Evolutionary conservation across 2,113 vertebrate genomes (phyloP).

Genomic region (Peromyscus californicus): DNA sequence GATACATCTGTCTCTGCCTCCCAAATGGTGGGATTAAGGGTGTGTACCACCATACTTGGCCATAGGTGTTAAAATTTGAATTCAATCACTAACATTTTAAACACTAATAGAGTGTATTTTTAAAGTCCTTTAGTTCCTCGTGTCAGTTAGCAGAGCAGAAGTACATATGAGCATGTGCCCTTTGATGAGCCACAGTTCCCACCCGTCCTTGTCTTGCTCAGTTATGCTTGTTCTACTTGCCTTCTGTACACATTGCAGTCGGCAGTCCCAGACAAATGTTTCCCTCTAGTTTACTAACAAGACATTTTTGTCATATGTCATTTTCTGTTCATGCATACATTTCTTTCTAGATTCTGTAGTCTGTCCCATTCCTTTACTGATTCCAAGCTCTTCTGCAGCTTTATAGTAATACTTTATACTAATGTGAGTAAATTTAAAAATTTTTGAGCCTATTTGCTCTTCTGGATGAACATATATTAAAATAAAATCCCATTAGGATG

Average conservation of each 20-base stretch:
- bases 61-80: neutral
- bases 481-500: slow-evolving; percentile 36
- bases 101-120: slow-evolving; percentile 21
- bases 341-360: slow-evolving; percentile 23
- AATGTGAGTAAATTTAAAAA: neutral
- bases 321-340: neutral
- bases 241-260: neutral
- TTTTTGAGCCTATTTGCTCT: slow-evolving; percentile 41
- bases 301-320: neutral
- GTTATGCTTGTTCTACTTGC: neutral
- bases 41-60: neutral
- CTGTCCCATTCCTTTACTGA: neutral
- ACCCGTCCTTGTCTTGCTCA: neutral
- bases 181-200: neutral
- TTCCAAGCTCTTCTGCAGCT: slow-evolving; percentile 1
- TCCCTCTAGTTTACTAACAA: neutral
- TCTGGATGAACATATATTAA: neutral
- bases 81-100: neutral
- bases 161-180: neutral
- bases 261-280: neutral
- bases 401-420: slow-evolving; percentile 11
- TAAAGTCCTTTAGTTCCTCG: neutral
- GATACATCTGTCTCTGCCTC: neutral
- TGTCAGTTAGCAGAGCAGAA: neutral
- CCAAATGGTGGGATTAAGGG: neutral